Percentiles rank a stretch among this genome's conserved stretches.
These are phyloP conservation scores for Synchiropus splendidus DNA, from an alignment of 2,113 vertebrate genomes.

Conservation along the genomic window DNA sequence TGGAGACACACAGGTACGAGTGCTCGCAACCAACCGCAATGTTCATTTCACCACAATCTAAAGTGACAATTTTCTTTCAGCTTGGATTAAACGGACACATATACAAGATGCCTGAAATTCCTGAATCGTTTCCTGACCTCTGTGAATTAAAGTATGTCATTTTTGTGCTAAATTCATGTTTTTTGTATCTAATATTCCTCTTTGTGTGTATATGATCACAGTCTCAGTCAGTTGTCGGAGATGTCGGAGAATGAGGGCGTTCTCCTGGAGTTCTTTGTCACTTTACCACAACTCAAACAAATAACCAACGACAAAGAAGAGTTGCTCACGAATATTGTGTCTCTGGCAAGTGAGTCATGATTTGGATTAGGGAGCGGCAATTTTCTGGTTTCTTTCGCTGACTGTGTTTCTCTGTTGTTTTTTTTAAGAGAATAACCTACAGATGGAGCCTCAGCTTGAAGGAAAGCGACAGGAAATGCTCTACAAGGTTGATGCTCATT, in stretches of 20 bases:
- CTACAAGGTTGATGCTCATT: slow-evolving; percentile 77
- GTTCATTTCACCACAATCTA: background rate
- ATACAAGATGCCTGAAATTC: slow-evolving; percentile 97
- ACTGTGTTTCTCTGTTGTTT: background rate
- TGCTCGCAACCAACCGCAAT: background rate
- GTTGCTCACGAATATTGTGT: slow-evolving; percentile 83
- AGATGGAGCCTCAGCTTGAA: slow-evolving; percentile 86
- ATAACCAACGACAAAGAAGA: slow-evolving; percentile 83
- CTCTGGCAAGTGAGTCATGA: slow-evolving; percentile 80
- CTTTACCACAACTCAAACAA: slow-evolving; percentile 86
- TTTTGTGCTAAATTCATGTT: background rate
- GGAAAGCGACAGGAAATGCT: slow-evolving; percentile 82
- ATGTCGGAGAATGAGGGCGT: slow-evolving; percentile 86
- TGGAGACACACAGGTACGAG: slow-evolving; percentile 66
- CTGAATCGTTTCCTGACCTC: slow-evolving; percentile 88
- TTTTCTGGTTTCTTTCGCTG: background rate
- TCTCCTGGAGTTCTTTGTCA: slow-evolving; percentile 78
- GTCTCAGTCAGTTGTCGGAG: slow-evolving; percentile 78
- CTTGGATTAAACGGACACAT: slow-evolving; percentile 83
- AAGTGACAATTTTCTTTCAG: slow-evolving; percentile 53
- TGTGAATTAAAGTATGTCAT: slow-evolving; percentile 81
- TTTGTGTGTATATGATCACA: slow-evolving; percentile 28
- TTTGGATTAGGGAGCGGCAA: background rate
- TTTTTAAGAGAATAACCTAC: slow-evolving; percentile 81
- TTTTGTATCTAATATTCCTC: no score